phyloP scores from a whole-genome alignment of 2,888 invertebrate genomes.

The Drosophila nigricruria region DNA sequence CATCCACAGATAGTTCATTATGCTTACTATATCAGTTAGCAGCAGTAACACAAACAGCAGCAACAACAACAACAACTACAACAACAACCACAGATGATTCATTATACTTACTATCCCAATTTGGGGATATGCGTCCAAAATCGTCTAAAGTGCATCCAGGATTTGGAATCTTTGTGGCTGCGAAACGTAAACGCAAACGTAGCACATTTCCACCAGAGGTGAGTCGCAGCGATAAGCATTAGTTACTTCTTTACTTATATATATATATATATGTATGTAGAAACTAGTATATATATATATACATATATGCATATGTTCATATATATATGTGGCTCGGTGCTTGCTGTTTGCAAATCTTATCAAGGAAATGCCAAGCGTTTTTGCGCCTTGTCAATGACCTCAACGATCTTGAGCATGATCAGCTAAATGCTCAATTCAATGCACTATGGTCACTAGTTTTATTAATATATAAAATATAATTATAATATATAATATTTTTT shows the following conservation, averaged over 20 bases:
- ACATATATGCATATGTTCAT: not conserved
- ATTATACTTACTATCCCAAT: constrained; percentile 8
- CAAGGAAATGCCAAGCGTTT: constrained; percentile 46
- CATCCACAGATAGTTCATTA: constrained; percentile 16
- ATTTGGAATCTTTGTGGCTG: constrained; percentile 2
- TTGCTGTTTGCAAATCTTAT: constrained; percentile 57
- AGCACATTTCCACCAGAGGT: constrained; percentile 31
- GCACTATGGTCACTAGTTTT: constrained; percentile 8
- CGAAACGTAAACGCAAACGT: constrained; percentile 49
- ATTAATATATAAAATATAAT: not conserved
- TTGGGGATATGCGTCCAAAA: constrained; percentile 38
- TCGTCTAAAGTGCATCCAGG: constrained; percentile 26
- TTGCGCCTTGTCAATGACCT: constrained; percentile 48
- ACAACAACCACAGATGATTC: constrained; percentile 8
- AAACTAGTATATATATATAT: constrained; percentile 6
- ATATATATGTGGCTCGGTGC: not conserved
- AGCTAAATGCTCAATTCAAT: constrained; percentile 9
- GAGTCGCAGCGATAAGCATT: constrained; percentile 25
- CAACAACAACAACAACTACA: constrained; percentile 11
- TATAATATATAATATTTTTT: too few species aligned
- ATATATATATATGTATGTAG: not conserved
- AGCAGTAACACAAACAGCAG: constrained; percentile 30
- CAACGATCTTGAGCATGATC: constrained; percentile 46
- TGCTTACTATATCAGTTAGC: constrained; percentile 7
- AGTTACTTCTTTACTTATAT: not conserved